Evolutionary conservation across 2,797 vertebrate genomes (phyloP), one percentile per base, ranked within the genome.

Genomic region (Channa striata): DNA sequence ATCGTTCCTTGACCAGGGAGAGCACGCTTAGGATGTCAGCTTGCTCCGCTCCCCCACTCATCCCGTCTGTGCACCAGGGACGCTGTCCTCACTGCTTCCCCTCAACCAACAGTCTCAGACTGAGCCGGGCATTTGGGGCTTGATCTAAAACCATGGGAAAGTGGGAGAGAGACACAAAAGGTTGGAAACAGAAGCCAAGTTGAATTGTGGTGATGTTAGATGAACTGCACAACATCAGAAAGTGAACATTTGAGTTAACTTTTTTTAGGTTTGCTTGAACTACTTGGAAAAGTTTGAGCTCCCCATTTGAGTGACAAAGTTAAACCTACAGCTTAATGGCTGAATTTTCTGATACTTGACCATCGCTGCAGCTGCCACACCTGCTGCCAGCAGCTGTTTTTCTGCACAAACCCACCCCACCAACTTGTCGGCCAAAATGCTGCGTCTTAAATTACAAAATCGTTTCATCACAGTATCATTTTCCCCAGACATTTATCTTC

Each of bases 1-100:
- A 99, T 97, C 98, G 94, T 88, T 99, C 98, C 92, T 98, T 99
- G 80, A 99, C 98, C 83, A 99, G 83, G 80, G 96, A 94, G 90
- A 96, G 95, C 86, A 97, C 94, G 80, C 91, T 96, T 66, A 99
- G 96, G 91, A 99, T 97, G 93, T 99, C 98, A 44, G 95, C 93
- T 86, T 98, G 97, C 88, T 99, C 98, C 74, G 87, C 94, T 91
- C 95, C 97, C 84, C 96, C 96, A 70, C 96, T 99, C 98, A 99
- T 99, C 89, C 94, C 86, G 90, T 37, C 84, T 52, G 79, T 91
- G 93, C 91, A 88, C 84, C 89, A 59, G 85, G 88, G 77, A 76
- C 63, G 66, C 81, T 85, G 78, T 71, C 83, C 86, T 90, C 75
- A 73, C 87, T 83, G 84, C 79, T 89, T 87, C 80, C 77, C 72